Base-by-base conservation (phyloP, 2,888 invertebrate genomes). In the Pantelozetes paolii region DNA sequence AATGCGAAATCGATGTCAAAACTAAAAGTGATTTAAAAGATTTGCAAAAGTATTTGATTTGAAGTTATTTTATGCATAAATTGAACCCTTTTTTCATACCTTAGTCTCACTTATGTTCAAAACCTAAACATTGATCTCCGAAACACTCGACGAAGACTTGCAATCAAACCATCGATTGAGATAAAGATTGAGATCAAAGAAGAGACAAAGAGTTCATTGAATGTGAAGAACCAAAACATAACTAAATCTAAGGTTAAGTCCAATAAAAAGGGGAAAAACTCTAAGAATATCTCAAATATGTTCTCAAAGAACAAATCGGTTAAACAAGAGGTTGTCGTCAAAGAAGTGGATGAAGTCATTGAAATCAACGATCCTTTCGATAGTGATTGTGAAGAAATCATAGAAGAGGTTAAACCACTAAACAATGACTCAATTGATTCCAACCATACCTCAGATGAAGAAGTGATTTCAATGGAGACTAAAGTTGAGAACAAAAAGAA, bases 251-350 rank as follows among this genome's bases (percentile, higher is more conserved):
- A 64, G 30, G 20, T 36, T n/a, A 64, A 64, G 20, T 9, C n/a
- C 36, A 64, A n/a, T n/a, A 9, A 11, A 2, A 64, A 64, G 30
- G 64, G 32, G 5, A 64, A 36, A 30, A 64, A 32, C 36, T 2
- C 15, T 11, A 36, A 32, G 64, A 64, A 64, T 9, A 62, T 62
- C 32, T 30, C 62, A 62, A 30, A 62, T 30, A 64, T 64, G 64
- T 64, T 64, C 30, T 32, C 64, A 1, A 64, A 64, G 64, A 64
- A n/a, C 20, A 64, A 64, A 36, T 36, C 30, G 36, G 64, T 30
- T n/a, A n/a, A n/a, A 3, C 36, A 64, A 64, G 15, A 36, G 8
- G 9, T 8, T 36, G 36, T 8, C 5, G 36, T 8, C 6, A 36
- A 36, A 36, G 6, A 36, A 36, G 9, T 9, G 6, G 5, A 5